Conservation (phyloP, 2,888 invertebrate species). For the Diadromus collaris region DNA sequence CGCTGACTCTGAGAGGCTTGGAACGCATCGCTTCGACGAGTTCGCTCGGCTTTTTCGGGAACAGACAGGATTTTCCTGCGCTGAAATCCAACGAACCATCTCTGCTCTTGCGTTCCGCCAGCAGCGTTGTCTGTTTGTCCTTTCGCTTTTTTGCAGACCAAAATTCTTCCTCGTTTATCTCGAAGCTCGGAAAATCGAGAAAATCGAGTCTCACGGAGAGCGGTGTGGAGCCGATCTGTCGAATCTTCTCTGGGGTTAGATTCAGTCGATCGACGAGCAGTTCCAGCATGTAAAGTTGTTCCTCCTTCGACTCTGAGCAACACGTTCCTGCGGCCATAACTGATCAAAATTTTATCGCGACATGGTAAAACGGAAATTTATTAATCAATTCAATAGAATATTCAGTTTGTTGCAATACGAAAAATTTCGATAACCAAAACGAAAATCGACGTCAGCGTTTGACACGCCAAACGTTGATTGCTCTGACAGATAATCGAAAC, state of each 20-base stretch:
- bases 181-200: slow-evolving; percentile 68
- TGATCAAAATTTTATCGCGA: slow-evolving; percentile 5
- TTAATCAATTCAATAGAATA: slow-evolving; percentile 11
- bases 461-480: not conserved
- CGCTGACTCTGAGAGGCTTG: slow-evolving; percentile 59
- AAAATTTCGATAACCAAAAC: slow-evolving; percentile 55
- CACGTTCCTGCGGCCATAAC: slow-evolving; percentile 42
- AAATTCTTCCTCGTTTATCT: slow-evolving; percentile 68
- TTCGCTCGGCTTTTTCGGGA: slow-evolving; percentile 63
- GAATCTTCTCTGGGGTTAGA: slow-evolving; percentile 58
- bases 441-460: slow-evolving; percentile 18
- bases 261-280: slow-evolving; percentile 64
- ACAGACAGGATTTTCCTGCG: slow-evolving; percentile 68
- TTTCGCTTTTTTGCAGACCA: slow-evolving; percentile 45
- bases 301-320: slow-evolving; percentile 49
- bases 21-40: slow-evolving; percentile 63
- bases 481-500: slow-evolving; percentile 38
- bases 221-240: slow-evolving; percentile 54
- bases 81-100: slow-evolving; percentile 60
- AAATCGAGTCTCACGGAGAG: slow-evolving; percentile 67
- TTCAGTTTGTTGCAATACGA: slow-evolving; percentile 24
- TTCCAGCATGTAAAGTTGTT: slow-evolving; percentile 70
- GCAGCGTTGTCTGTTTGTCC: slow-evolving; percentile 34
- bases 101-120: slow-evolving; percentile 39
- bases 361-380: slow-evolving; percentile 2